A percentile compares a stretch with the other conserved stretches of the same genome.
Evolutionary conservation across 2,797 vertebrate genomes (phyloP).

Genomic region (Lepilemur ruficaudatus): DNA sequence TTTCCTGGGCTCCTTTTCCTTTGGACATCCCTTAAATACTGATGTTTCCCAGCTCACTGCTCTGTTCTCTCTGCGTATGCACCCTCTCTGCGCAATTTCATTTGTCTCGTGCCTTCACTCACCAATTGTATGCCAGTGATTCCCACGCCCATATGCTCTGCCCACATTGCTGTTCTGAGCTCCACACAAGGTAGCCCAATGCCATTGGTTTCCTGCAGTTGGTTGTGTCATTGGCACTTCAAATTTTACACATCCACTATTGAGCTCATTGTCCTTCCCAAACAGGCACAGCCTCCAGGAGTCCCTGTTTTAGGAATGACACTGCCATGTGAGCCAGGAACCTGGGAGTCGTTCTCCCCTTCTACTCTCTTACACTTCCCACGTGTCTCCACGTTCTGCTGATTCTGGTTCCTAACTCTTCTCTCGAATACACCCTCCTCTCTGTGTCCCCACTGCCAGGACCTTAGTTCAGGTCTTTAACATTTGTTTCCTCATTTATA

Average conservation of each 20-base stretch:
- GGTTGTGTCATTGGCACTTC: neutral
- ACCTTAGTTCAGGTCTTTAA: neutral
- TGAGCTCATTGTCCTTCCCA: neutral
- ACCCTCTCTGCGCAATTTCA: neutral
- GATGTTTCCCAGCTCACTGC: neutral
- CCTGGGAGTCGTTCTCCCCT: neutral
- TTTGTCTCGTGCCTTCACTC: neutral
- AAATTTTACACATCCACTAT: neutral
- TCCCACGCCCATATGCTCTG: neutral
- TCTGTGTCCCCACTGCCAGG: neutral
- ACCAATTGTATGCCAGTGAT: fast-evolving
- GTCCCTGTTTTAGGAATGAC: neutral
- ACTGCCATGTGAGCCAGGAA: neutral
- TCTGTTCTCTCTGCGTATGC: neutral
- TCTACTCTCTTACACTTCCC: neutral
- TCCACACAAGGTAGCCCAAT: neutral
- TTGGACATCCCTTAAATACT: neutral
- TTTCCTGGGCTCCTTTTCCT: neutral
- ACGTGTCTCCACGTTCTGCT: neutral
- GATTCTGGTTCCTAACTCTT: neutral
- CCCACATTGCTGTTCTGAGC: neutral
- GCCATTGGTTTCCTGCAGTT: neutral
- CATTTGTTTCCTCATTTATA: neutral
- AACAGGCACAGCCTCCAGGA: neutral
- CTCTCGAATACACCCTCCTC: fast-evolving